phyloP scores from a whole-genome alignment of 1,140 invertebrate species.

The Danaus melanippus region DNA sequence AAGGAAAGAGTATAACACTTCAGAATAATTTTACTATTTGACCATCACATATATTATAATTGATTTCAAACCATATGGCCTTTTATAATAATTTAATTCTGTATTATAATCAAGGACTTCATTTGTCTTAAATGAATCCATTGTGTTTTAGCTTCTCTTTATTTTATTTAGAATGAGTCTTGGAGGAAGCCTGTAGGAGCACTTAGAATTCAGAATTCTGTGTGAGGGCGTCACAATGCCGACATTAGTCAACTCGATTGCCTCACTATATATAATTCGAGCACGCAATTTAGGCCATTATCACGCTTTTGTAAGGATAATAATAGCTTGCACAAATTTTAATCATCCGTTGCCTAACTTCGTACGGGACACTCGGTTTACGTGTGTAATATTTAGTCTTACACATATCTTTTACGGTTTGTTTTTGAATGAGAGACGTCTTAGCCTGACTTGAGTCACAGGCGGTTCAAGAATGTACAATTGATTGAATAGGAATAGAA shows the following conservation, averaged over 20 bases:
- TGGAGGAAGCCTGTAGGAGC: constrained; percentile 8
- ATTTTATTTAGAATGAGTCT: neutral
- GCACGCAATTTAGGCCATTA: constrained; percentile 19
- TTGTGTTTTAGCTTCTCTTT: too few species aligned
- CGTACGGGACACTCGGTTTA: constrained; percentile 11
- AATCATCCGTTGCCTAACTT: constrained; percentile 19
- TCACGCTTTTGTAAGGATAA: constrained; percentile 8
- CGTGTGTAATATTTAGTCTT: constrained; percentile 11
- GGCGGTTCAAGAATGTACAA: constrained; percentile 26
- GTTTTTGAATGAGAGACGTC: neutral
- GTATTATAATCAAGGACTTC: too few species aligned
- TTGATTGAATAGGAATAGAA: constrained; percentile 23
- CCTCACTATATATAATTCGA: constrained; percentile 2
- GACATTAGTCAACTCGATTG: constrained; percentile 17
- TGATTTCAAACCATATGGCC: too few species aligned
- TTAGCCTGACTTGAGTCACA: constrained; percentile 19
- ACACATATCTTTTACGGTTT: constrained; percentile 5
- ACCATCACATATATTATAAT: too few species aligned
- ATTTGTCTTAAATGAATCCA: too few species aligned
- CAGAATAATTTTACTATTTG: too few species aligned
- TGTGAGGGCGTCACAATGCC: constrained; percentile 24
- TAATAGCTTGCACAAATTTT: constrained; percentile 16
- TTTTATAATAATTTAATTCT: too few species aligned
- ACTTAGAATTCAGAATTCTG: constrained; percentile 29
- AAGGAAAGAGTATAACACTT: too few species aligned